Evolutionary conservation across 2,797 vertebrate species (phyloP).

Genomic region (Meriones psammophilus): DNA sequence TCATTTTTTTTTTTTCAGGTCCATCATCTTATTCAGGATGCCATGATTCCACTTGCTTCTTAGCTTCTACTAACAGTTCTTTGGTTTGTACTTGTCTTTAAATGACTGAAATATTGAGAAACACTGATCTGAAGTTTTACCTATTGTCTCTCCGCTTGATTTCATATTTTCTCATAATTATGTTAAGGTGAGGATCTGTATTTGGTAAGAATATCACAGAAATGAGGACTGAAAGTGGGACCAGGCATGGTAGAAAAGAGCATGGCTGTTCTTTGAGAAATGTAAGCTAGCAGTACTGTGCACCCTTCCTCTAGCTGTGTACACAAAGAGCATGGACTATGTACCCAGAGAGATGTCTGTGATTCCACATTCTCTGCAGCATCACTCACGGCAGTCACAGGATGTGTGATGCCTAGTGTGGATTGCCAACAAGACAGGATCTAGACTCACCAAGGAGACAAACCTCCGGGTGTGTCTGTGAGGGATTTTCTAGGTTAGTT

Average conservation of each 20-base stretch:
- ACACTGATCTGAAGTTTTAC: not conserved
- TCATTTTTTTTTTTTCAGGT: not conserved
- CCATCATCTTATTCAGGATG: not conserved
- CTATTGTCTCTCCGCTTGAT: not conserved
- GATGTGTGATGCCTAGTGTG: not conserved
- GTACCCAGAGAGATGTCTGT: not conserved
- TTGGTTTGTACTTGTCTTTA: not conserved
- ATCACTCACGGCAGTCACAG: not conserved
- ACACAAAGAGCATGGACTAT: not conserved
- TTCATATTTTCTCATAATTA: constrained; percentile 31
- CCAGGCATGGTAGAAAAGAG: not conserved
- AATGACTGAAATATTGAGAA: constrained; percentile 9
- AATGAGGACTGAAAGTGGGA: not conserved
- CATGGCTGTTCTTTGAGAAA: not conserved
- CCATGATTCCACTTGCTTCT: not conserved
- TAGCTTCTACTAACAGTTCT: not conserved
- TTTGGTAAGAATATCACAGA: not conserved
- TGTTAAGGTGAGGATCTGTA: not conserved
- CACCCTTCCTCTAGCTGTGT: not conserved
- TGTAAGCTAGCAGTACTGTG: not conserved
- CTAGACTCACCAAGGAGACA: not conserved
- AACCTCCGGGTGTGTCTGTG: not conserved
- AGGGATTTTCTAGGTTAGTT: not conserved
- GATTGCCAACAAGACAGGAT: not conserved
- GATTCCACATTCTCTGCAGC: not conserved